Evolutionary conservation across 2,113 vertebrate species (phyloP).

Genomic region (Pelusios castaneus): DNA sequence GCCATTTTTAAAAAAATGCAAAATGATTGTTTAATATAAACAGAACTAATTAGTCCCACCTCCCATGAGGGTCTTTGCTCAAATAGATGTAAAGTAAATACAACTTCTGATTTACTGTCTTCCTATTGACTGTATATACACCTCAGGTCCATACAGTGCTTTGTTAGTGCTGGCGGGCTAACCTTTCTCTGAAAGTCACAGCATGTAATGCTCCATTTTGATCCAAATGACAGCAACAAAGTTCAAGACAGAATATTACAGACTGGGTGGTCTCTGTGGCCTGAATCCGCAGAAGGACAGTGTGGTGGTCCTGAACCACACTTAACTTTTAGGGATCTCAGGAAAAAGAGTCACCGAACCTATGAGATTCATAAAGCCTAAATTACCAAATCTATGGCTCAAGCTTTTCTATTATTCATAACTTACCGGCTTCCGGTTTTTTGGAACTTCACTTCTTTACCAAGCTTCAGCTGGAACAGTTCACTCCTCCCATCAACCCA

Average conservation of each 20-base stretch:
- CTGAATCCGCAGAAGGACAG: neutral
- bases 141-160: neutral
- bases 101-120: no score
- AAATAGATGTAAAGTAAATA: no score
- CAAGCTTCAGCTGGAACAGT: neutral
- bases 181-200: neutral
- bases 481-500: neutral
- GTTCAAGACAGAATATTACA: neutral
- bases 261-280: neutral
- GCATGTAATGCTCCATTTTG: neutral
- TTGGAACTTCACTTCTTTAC: neutral
- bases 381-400: neutral
- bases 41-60: accelerated
- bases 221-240: neutral
- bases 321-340: neutral
- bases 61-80: neutral
- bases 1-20: neutral
- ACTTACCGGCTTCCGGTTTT: neutral
- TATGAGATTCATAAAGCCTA: neutral
- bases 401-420: neutral
- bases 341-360: neutral
- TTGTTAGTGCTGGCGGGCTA: neutral
- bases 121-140: neutral
- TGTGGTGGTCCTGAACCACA: neutral
- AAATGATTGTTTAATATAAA: neutral